Conservation (phyloP, 2,113 vertebrate species). For the Otus sunia region DNA sequence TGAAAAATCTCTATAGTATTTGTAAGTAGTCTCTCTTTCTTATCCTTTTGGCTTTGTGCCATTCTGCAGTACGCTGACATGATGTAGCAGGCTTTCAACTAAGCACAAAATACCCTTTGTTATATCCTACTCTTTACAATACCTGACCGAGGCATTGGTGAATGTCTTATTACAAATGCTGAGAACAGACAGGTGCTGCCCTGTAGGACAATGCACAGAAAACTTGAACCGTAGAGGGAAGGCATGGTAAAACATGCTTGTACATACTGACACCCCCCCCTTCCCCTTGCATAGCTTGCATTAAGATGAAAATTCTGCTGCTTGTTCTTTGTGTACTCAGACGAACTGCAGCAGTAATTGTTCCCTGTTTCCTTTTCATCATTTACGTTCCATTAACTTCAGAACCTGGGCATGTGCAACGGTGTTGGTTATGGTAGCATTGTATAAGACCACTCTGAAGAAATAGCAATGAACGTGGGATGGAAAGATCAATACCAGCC, state of each 20-base stretch:
- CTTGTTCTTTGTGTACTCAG: not conserved
- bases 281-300: not conserved
- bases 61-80: not conserved
- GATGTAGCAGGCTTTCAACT: not conserved
- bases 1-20: not conserved
- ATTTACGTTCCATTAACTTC: not conserved
- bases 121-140: not conserved
- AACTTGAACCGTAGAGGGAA: not conserved
- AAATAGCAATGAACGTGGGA: not conserved
- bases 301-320: not conserved
- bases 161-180: not conserved
- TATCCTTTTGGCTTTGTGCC: not conserved
- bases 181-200: not conserved
- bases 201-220: not conserved
- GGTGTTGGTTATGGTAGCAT: not conserved
- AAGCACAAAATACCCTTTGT: not conserved
- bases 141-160: not conserved
- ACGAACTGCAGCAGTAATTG: not conserved
- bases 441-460: not conserved
- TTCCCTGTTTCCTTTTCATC: not conserved
- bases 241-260: not conserved
- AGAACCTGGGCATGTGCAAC: not conserved
- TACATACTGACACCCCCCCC: not conserved
- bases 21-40: not conserved
- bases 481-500: constrained; percentile 11